phyloP scores from a whole-genome alignment of 2,888 invertebrate genomes.

The Tuta absoluta region DNA sequence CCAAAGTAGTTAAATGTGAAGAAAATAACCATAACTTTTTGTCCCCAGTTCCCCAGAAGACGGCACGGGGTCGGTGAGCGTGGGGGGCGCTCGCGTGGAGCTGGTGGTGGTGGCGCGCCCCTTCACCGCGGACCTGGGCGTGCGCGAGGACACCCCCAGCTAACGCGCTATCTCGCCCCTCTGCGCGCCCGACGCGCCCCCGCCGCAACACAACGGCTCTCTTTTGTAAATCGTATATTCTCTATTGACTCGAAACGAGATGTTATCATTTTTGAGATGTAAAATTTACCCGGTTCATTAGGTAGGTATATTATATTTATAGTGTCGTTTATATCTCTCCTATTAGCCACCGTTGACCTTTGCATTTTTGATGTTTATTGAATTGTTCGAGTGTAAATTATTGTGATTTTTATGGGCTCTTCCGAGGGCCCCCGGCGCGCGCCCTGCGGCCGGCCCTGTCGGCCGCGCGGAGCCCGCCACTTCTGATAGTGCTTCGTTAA shows the following conservation, averaged over 20 bases:
- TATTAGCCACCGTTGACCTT: conserved; percentile 70
- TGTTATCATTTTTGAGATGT: conserved; percentile 78
- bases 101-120: conserved; percentile 69
- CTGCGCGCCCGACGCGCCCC: no score
- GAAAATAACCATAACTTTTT: background rate
- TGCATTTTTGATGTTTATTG: conserved; percentile 75
- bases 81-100: conserved; percentile 60
- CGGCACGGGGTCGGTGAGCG: conserved; percentile 29
- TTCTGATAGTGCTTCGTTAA: conserved; percentile 18
- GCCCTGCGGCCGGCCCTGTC: conserved; percentile 6
- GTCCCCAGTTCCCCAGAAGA: conserved; percentile 4
- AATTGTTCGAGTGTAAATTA: conserved; percentile 60
- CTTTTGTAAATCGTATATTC: conserved; percentile 67
- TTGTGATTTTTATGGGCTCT: conserved; percentile 44
- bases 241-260: conserved; percentile 64
- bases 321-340: conserved; percentile 72
- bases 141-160: conserved; percentile 33
- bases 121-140: conserved; percentile 81
- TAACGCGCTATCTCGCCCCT: conserved; percentile 27
- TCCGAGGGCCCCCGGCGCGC: background rate
- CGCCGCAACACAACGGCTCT: conserved; percentile 34
- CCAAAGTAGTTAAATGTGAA: no score
- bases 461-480: conserved; percentile 7
- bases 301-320: conserved; percentile 62
- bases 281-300: conserved; percentile 74